Percentiles rank a stretch among this genome's conserved stretches.
These are phyloP conservation scores for Eueremaeus valkanovi DNA, from an alignment of 2,888 invertebrate species.

Conservation along the genomic window DNA sequence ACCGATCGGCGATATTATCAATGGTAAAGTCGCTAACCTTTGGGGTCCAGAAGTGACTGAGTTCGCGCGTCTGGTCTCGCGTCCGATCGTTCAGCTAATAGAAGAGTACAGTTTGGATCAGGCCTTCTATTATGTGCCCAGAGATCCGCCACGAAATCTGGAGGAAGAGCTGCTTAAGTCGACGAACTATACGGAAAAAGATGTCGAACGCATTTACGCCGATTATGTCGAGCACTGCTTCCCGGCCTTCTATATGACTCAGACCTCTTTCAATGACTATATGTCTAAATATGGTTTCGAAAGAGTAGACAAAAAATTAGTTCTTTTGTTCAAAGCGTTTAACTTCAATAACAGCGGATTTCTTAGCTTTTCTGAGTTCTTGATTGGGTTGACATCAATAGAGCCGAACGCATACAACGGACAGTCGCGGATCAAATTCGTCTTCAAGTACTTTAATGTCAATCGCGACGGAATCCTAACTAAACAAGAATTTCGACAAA, in stretches of 20 bases:
- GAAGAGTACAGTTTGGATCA: slow-evolving; percentile 32
- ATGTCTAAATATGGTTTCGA: slow-evolving; percentile 40
- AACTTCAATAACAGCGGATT: slow-evolving; percentile 21
- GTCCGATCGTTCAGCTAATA: background rate
- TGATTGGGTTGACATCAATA: slow-evolving; percentile 62
- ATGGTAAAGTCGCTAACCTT: slow-evolving; percentile 31
- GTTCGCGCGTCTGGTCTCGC: background rate
- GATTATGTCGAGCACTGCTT: slow-evolving; percentile 41
- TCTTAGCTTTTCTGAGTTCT: slow-evolving; percentile 54
- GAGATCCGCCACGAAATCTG: slow-evolving; percentile 35
- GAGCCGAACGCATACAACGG: slow-evolving; percentile 65
- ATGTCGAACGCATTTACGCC: slow-evolving; percentile 26
- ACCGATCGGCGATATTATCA: slow-evolving; percentile 17
- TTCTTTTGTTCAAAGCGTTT: slow-evolving; percentile 19
- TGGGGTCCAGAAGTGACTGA: slow-evolving; percentile 43
- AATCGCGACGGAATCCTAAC: slow-evolving; percentile 49
- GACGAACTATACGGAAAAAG: slow-evolving; percentile 14
- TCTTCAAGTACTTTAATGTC: slow-evolving; percentile 60
- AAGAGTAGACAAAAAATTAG: background rate
- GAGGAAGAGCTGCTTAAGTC: slow-evolving; percentile 36
- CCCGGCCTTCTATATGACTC: slow-evolving; percentile 37
- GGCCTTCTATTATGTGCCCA: slow-evolving; percentile 31
- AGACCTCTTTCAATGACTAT: slow-evolving; percentile 38
- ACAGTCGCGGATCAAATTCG: slow-evolving; percentile 64
- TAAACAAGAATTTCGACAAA: background rate